Evolutionary conservation across 2,113 vertebrate species (phyloP), one percentile per base, ranked within the genome.

Genomic region (Uria aalge): DNA sequence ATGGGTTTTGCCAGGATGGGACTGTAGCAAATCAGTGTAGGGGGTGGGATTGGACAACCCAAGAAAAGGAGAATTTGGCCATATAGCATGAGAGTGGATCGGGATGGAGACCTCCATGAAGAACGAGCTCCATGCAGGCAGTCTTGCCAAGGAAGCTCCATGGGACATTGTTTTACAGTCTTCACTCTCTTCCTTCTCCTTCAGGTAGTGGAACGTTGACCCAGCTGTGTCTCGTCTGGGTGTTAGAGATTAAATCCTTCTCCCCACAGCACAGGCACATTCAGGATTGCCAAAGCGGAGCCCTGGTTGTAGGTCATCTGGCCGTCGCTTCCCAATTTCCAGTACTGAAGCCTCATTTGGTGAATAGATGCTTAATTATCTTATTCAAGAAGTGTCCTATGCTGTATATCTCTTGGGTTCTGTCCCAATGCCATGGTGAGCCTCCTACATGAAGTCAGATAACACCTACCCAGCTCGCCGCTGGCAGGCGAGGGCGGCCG

Each of bases 21-120:
- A 38, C 23, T 45, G 6, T 2, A 40, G 52, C 16, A 32, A 22
- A 20, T 48, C 50, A 45, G 0, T 1, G 1, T 1, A 2, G 26
- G 11, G 27, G 24, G 20, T 68, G 47, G 45, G 40, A 36, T 32
- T 0, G 7, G 30, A 23, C 62, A 62, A 36, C n/a, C 5, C 53
- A 52, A 21, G 73, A 32, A 32, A 53, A 38, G 52, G 34, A 57
- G 52, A 36, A 43, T 38, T 59, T 60, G 30, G 21, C 66, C 5
- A 2, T n/a, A 4, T 2, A 52, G 64, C 52, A 30, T 24, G 11
- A 24, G 59, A 41, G 30, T 20, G n/a, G 30, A 27, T 48, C 30
- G 13, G 67, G 18, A 38, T 60, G 26, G 85, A 84, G 32, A 41
- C 21, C 53, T 84, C 34, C 20, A 4, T 14, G 57, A 53, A 71